Conservation (phyloP, 2,113 vertebrate genomes). For the Alethe diademata region DNA sequence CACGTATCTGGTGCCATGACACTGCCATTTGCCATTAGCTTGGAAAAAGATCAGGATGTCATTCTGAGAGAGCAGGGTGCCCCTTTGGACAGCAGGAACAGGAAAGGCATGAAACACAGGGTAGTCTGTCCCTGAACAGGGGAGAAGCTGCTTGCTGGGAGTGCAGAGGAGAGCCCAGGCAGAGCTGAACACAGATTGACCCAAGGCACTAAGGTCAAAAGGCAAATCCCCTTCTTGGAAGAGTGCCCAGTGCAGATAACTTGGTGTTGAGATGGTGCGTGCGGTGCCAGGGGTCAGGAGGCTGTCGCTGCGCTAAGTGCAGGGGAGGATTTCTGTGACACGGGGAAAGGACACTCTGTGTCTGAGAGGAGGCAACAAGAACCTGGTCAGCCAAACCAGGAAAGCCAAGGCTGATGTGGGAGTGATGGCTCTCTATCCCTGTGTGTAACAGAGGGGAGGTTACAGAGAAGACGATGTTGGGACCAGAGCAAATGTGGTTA, state of each 20-base stretch:
- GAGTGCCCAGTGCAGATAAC: not conserved
- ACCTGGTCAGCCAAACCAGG: not conserved
- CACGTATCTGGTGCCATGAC: not conserved
- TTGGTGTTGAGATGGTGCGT: not conserved
- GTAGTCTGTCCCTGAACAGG: not conserved
- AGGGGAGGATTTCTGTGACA: not conserved
- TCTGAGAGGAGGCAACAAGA: not conserved
- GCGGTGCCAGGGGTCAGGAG: not conserved
- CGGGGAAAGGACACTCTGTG: not conserved
- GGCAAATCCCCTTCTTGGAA: slow-evolving; percentile 29
- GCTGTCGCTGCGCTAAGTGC: not conserved
- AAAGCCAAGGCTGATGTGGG: not conserved
- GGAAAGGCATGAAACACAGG: not conserved
- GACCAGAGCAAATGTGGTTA: not conserved
- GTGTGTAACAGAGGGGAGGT: not conserved
- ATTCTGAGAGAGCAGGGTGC: not conserved
- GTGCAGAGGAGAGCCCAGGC: not conserved
- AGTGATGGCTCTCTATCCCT: not conserved
- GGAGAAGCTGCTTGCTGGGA: not conserved
- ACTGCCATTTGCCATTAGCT: not conserved
- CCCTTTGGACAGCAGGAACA: not conserved
- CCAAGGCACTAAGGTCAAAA: slow-evolving; percentile 10
- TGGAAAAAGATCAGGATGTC: not conserved
- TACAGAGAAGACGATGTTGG: accelerated
- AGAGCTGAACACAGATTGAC: slow-evolving; percentile 20